Evolutionary conservation across 2,113 vertebrate species (phyloP).

Genomic region (Dascyllus trimaculatus): DNA sequence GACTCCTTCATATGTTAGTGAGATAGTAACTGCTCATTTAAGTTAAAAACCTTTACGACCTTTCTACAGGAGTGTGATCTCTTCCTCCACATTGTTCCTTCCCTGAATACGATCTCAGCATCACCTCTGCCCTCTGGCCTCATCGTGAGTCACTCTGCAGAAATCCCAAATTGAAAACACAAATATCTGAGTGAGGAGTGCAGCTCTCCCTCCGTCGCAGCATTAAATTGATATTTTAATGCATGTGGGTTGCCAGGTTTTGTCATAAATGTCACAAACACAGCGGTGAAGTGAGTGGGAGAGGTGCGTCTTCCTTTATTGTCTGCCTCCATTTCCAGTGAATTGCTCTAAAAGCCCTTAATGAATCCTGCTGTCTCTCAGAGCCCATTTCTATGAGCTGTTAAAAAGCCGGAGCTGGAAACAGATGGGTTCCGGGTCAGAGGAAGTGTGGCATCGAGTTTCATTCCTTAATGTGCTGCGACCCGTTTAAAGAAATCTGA

Average conservation of each 20-base stretch:
- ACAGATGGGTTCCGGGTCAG: constrained; percentile 40
- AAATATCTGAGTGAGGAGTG: not conserved
- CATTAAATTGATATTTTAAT: constrained; percentile 34
- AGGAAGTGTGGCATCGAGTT: constrained; percentile 5
- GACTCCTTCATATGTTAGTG: no score
- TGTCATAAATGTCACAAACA: constrained; percentile 20
- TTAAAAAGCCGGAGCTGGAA: constrained; percentile 25
- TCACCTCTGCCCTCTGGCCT: not conserved
- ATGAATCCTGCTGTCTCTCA: constrained; percentile 37
- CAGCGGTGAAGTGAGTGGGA: constrained; percentile 20
- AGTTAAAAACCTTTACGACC: no score
- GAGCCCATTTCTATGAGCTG: constrained; percentile 32
- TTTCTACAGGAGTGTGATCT: no score
- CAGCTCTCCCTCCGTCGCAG: constrained; percentile 18
- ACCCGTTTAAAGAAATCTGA: not conserved
- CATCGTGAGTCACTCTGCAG: not conserved
- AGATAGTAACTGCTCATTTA: no score
- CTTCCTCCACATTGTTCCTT: no score
- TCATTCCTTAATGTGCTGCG: not conserved
- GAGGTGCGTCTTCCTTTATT: constrained; percentile 6
- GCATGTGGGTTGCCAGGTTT: constrained; percentile 21
- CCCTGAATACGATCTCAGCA: no score
- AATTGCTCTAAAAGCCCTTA: constrained; percentile 56
- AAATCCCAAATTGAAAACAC: not conserved
- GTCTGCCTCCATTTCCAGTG: constrained; percentile 46